phyloP scores from a whole-genome alignment of 2,113 vertebrate species.

The crab-eating macaque (Macaca fascicularis) region T2T-MFA8v1.1 NC_088389.1:4825501-4826000 shows the following conservation, averaged over 20 bases:
- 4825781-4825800: neutral
- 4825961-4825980: accelerated
- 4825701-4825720: accelerated
- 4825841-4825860: neutral
- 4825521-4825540: accelerated
- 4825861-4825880: accelerated
- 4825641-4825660: accelerated
- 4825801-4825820: neutral
- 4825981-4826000: accelerated
- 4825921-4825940: accelerated
- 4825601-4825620: neutral
- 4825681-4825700: neutral
- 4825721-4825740: accelerated
- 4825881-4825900: neutral
- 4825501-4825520: accelerated
- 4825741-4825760: accelerated
- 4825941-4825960: neutral
- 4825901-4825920: accelerated
- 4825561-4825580: too few relatives aligned
- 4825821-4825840: accelerated
- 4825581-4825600: accelerated
- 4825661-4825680: accelerated
- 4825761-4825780: neutral
- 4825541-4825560: neutral
- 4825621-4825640: neutral